Base-by-base conservation (phyloP, 30 jellyfish, hydroid and myxozoan species). In the Pelagia noctiluca region DNA sequence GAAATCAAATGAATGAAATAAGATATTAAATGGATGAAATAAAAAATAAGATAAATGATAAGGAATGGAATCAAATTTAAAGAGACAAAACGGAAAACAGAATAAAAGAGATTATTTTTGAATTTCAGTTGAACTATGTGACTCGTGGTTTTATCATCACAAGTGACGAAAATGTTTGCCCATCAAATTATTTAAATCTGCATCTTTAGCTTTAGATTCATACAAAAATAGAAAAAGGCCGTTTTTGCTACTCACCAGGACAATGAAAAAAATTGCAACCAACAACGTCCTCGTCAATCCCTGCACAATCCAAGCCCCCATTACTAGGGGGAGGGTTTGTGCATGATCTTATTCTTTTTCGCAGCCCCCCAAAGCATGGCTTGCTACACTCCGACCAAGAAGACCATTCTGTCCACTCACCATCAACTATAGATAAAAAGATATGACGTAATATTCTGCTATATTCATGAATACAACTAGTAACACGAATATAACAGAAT, bases 391-490 rank as follows among this genome's bases (percentile, higher is more conserved):
- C 34, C 32, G 82, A 38, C 89, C 89, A 79, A 18, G 47, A n/a
- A 13, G 89, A 57, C 89, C 89, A 79, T 8, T 61, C 35, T 22
- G 89, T 35, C 89, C 89, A 79, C 16, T 29, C 73, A 34, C 89
- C 89, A 26, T 79, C 63, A 42, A 63, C 89, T 37, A 37, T 0
- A 10, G 21, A 50, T 2, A 37, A 35, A 71, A 71, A 16, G 19
- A 22, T n/a, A 26, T 52, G 30, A 52, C 68, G 25, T 16, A 31
- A n/a, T 7, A n/a, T 31, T 52, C 12, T 11, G 4, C 25, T 31
- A 31, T 52, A 52, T 1, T 22, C 28, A 12, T 4, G 28, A 63
- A 3, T n/a, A 18, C 75, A 37, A 21, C 36, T 34, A 63, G 0
- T 21, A 3, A 2, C 42, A 23, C n/a, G 5, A 16, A 63, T 37